phyloP scores from a whole-genome alignment of 2,888 invertebrate genomes.

The Spilosoma lubricipeda region DNA sequence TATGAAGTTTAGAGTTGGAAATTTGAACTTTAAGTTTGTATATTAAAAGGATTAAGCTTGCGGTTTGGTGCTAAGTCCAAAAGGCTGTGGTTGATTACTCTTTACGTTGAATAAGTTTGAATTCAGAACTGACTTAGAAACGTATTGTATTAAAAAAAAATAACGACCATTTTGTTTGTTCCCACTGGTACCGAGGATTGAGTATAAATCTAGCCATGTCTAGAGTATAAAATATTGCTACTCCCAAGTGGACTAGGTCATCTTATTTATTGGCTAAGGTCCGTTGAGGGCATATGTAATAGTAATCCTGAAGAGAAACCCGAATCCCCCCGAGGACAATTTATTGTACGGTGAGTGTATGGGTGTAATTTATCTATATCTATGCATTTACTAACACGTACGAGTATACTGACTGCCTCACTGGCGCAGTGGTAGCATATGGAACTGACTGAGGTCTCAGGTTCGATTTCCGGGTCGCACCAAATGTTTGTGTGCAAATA shows the following conservation, averaged over 20 bases:
- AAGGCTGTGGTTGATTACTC: background rate
- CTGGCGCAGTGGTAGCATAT: too few species aligned
- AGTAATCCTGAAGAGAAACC: background rate
- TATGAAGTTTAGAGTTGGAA: constrained; percentile 12
- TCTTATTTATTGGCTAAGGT: background rate
- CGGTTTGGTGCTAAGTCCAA: constrained; percentile 3
- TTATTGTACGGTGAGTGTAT: background rate
- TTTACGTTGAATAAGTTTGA: background rate
- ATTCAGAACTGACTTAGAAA: background rate
- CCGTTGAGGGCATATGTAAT: background rate
- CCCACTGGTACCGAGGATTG: background rate
- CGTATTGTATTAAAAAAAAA: background rate
- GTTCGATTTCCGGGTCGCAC: too few species aligned
- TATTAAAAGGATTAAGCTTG: constrained; percentile 16
- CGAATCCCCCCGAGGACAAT: background rate
- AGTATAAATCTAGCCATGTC: background rate
- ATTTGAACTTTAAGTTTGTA: background rate
- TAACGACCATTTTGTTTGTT: background rate
- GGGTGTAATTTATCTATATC: too few species aligned
- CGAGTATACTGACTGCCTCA: too few species aligned
- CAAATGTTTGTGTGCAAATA: too few species aligned
- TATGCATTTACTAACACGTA: too few species aligned
- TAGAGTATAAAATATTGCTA: background rate
- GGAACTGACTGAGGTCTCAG: too few species aligned
- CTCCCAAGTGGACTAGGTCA: background rate